A percentile compares a stretch with the other conserved stretches of the same genome.
Conservation (phyloP, 1,140 invertebrate genomes). For the Zaprionus ghesquierei region DNA sequence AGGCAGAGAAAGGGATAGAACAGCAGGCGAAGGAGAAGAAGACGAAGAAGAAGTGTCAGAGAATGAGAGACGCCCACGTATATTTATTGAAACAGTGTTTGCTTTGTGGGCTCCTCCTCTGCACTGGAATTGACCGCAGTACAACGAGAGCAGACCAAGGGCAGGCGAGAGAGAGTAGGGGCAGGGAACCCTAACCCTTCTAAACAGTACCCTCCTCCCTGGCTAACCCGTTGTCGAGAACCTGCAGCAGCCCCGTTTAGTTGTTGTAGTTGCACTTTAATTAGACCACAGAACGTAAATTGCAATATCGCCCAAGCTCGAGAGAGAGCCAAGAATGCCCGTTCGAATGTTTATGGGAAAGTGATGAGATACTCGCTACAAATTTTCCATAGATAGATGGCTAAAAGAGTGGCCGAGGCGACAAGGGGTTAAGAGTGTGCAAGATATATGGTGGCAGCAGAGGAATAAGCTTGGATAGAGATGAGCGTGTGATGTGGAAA, state of each 20-base stretch:
- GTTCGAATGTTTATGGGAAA: constrained; percentile 71
- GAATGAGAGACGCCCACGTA: constrained; percentile 12
- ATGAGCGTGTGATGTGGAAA: neutral
- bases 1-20: neutral
- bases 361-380: constrained; percentile 66
- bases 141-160: constrained; percentile 57
- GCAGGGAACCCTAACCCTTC: constrained; percentile 25
- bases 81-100: constrained; percentile 59
- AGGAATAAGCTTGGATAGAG: neutral
- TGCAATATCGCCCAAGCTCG: constrained; percentile 62
- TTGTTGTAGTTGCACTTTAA: constrained; percentile 78
- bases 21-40: neutral
- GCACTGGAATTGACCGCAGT: constrained; percentile 52
- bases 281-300: constrained; percentile 80
- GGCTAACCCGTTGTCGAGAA: constrained; percentile 22
- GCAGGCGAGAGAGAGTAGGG: too few species aligned
- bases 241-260: constrained; percentile 61
- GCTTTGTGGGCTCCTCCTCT: constrained; percentile 20
- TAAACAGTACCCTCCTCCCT: neutral
- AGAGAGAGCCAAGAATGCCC: constrained; percentile 7
- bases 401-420: neutral
- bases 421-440: neutral
- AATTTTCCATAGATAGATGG: constrained; percentile 20
- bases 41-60: neutral
- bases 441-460: neutral